Evolutionary conservation across 2,113 vertebrate species (phyloP).

Genomic region (Aspidoscelis tigris): DNA sequence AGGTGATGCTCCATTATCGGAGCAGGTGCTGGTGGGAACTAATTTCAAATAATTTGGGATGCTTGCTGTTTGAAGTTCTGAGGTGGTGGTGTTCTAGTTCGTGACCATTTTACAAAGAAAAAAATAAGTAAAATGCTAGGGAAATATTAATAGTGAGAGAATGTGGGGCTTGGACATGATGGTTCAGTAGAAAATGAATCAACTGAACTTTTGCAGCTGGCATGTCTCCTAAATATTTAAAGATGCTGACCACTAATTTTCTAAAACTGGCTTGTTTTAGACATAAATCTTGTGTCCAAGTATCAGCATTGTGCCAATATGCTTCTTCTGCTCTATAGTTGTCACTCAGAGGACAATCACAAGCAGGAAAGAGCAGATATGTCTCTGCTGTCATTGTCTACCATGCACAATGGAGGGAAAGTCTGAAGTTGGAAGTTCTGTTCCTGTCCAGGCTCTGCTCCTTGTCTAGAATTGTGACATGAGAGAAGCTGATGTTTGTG

Average conservation of each 20-base stretch:
- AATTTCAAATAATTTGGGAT: conserved; percentile 47
- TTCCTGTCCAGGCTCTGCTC: neutral
- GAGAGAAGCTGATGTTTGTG: too few relatives aligned
- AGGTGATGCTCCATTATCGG: conserved; percentile 4
- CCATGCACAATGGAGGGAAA: neutral
- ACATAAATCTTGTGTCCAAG: neutral
- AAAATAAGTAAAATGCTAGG: neutral
- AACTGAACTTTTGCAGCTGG: neutral
- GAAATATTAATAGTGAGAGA: neutral
- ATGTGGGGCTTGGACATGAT: neutral
- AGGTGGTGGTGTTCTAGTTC: neutral
- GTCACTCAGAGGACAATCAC: neutral
- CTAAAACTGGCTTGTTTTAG: neutral
- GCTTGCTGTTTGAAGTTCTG: conserved; percentile 9
- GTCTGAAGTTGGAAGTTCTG: neutral
- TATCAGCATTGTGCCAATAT: neutral
- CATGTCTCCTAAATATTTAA: neutral
- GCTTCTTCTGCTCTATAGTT: neutral
- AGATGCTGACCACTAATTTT: neutral
- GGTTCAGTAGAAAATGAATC: neutral
- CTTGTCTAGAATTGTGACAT: too few relatives aligned
- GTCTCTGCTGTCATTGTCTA: neutral
- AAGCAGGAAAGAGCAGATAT: neutral
- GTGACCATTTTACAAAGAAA: neutral
- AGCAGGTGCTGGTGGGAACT: conserved; percentile 37